These are phyloP conservation scores for Ennomos quercinarius DNA, from an alignment of 2,888 invertebrate species.

Conservation along the genomic window DNA sequence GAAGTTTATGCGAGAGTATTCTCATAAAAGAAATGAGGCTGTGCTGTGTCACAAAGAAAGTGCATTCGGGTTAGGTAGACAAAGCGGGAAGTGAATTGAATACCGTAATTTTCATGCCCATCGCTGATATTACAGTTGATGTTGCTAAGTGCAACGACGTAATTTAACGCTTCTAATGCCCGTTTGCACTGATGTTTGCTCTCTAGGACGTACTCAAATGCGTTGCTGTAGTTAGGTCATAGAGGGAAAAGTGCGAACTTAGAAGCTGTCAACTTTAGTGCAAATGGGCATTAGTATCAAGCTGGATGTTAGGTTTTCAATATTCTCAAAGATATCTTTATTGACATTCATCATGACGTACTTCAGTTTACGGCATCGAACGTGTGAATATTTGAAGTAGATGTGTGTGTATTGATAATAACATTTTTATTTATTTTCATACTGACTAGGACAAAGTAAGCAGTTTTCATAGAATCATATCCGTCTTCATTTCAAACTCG, in stretches of 20 bases:
- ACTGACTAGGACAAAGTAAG: conserved; percentile 1
- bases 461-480: conserved; percentile 8
- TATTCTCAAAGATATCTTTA: neutral
- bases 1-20: conserved; percentile 68
- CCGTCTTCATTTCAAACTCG: conserved; percentile 19
- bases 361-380: no score
- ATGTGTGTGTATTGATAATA: neutral
- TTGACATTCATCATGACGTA: neutral
- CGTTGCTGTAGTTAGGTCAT: no score
- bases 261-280: no score
- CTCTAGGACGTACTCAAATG: no score
- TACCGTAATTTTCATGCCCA: conserved; percentile 50
- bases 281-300: neutral
- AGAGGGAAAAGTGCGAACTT: no score
- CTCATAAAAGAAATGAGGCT: conserved; percentile 63
- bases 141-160: conserved; percentile 1
- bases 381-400: no score
- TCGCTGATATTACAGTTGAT: conserved; percentile 62
- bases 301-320: neutral
- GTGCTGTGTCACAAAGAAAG: conserved; percentile 62
- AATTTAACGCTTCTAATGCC: neutral
- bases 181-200: no score
- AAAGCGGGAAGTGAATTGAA: conserved; percentile 60
- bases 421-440: neutral
- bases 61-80: conserved; percentile 70